phyloP scores from a whole-genome alignment of 2,888 invertebrate species.

The Lycaena phlaeas region DNA sequence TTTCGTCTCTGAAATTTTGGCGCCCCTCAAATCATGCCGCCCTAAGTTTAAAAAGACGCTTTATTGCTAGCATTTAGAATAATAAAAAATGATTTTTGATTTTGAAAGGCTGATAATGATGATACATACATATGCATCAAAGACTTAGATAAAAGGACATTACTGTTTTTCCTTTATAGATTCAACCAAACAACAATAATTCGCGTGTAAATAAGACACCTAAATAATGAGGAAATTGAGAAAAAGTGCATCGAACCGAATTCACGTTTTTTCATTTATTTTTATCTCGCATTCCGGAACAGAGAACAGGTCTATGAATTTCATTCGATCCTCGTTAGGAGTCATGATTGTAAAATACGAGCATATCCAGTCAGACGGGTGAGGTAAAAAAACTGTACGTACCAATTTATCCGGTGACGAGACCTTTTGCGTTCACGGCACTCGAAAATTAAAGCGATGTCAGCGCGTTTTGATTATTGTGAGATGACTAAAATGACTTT shows the following conservation, averaged over 20 bases:
- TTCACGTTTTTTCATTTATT: conserved; percentile 16
- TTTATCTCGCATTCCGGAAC: conserved; percentile 16
- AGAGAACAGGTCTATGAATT: conserved; percentile 16
- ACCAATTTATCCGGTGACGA: conserved; percentile 22
- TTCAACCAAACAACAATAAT: neutral
- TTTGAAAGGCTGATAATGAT: too few species aligned
- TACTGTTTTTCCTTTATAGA: neutral
- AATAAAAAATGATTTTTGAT: too few species aligned
- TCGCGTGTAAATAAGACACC: neutral
- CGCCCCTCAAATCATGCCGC: too few species aligned
- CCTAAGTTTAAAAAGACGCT: too few species aligned
- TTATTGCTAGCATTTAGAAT: too few species aligned
- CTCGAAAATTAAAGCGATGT: conserved; percentile 14
- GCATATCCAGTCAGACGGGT: conserved; percentile 11
- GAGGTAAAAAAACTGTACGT: conserved; percentile 18
- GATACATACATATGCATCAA: too few species aligned
- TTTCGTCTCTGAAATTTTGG: too few species aligned
- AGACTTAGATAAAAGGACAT: too few species aligned
- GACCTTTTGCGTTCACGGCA: conserved; percentile 14
- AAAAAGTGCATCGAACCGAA: neutral
- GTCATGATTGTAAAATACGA: conserved; percentile 13
- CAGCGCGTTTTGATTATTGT: conserved; percentile 13
- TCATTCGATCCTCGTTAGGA: conserved; percentile 10
- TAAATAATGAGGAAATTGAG: neutral
- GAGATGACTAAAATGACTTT: too few species aligned